phyloP scores from a whole-genome alignment of 2,113 vertebrate species.

The Chascanopsetta lugubris region DNA sequence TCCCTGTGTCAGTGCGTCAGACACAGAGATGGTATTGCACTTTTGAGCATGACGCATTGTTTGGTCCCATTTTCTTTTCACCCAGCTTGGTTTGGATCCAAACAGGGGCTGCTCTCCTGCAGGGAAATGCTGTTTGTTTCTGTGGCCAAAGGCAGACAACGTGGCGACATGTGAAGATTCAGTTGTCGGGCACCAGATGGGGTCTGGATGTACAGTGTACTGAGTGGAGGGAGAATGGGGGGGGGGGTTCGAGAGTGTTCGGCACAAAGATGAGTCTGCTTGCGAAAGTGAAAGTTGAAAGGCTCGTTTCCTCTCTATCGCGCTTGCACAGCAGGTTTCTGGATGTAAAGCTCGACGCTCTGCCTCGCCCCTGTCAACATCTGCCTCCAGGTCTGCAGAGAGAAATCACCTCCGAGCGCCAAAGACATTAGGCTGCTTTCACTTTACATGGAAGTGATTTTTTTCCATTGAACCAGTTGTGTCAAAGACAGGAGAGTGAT shows the following conservation, averaged over 20 bases:
- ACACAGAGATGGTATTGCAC: slow-evolving; percentile 19
- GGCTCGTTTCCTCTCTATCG: slow-evolving; percentile 84
- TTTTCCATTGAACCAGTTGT: slow-evolving; percentile 75
- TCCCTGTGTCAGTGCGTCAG: slow-evolving; percentile 4
- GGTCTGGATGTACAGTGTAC: slow-evolving; percentile 67
- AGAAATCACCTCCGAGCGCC: slow-evolving; percentile 80
- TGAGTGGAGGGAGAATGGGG: slow-evolving; percentile 29
- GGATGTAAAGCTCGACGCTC: slow-evolving; percentile 82
- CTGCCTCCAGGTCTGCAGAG: slow-evolving; percentile 81
- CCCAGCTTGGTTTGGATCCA: slow-evolving; percentile 52
- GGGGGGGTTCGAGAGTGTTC: slow-evolving; percentile 21
- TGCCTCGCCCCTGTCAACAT: slow-evolving; percentile 79
- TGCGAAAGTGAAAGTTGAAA: slow-evolving; percentile 82
- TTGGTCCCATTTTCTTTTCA: slow-evolving; percentile 48
- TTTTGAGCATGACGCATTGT: slow-evolving; percentile 30
- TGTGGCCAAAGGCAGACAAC: slow-evolving; percentile 46
- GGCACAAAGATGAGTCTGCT: slow-evolving; percentile 47
- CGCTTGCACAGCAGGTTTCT: slow-evolving; percentile 81
- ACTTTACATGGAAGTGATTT: slow-evolving; percentile 78
- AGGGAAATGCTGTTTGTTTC: slow-evolving; percentile 53
- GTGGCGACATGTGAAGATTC: slow-evolving; percentile 38
- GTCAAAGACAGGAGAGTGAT: slow-evolving; percentile 81
- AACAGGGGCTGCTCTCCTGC: slow-evolving; percentile 26
- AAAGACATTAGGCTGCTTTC: slow-evolving; percentile 49
- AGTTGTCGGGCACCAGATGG: slow-evolving; percentile 72